These are phyloP conservation scores for Enteromius trimaculatus DNA, from an alignment of 2,797 vertebrate genomes.

Conservation along the genomic window DNA sequence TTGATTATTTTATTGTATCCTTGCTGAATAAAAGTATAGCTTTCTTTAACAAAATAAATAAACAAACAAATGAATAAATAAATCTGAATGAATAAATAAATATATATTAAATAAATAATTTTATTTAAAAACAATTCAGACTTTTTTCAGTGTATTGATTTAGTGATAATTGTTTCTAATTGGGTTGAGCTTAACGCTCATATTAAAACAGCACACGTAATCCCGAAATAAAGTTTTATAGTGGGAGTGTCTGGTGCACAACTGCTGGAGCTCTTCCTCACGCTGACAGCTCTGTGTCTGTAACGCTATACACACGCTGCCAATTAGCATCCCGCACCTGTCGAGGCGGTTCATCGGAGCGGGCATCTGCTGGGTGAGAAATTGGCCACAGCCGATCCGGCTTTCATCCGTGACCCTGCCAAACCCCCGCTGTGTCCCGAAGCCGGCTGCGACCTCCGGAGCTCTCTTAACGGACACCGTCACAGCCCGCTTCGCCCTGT, in stretches of 20 bases:
- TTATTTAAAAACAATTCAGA: too few relatives aligned
- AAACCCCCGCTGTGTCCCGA: constrained; percentile 25
- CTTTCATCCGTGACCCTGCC: constrained; percentile 47
- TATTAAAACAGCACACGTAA: neutral
- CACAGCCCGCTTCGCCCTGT: neutral
- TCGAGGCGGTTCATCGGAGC: constrained; percentile 48
- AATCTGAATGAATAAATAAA: too few relatives aligned
- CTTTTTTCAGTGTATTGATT: neutral
- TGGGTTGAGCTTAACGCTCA: neutral
- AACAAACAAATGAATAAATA: too few relatives aligned
- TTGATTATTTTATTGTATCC: too few relatives aligned
- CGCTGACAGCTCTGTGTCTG: constrained; percentile 11
- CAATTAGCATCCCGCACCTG: constrained; percentile 61
- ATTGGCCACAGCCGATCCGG: constrained; percentile 34
- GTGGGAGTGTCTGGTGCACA: neutral
- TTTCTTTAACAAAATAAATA: too few relatives aligned
- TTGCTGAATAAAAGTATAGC: too few relatives aligned
- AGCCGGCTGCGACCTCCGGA: neutral
- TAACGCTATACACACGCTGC: constrained; percentile 30
- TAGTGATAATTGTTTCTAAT: too few relatives aligned
- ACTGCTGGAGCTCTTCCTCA: neutral
- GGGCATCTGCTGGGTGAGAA: constrained; percentile 54
- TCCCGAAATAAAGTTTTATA: neutral
- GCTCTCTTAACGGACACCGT: neutral
- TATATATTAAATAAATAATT: too few relatives aligned